Percentiles rank a stretch among this genome's conserved stretches.
These are phyloP conservation scores for Syritta pipiens DNA, from an alignment of 2,888 invertebrate species.

Conservation along the genomic window DNA sequence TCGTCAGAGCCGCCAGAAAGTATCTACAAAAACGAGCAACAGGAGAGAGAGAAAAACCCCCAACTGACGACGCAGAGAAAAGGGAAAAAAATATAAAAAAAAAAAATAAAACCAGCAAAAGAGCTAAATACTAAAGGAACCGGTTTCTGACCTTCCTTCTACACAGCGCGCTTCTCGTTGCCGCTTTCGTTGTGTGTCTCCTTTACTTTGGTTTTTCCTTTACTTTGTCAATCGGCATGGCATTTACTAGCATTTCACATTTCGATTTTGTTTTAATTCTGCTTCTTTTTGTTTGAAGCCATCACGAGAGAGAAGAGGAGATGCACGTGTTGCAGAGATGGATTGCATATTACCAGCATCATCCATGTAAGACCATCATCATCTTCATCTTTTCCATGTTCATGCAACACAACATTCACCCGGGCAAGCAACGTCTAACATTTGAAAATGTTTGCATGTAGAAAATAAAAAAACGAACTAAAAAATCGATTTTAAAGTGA, in stretches of 20 bases:
- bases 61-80: slow-evolving; percentile 17
- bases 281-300: background rate
- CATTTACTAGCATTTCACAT: slow-evolving; percentile 20
- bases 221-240: slow-evolving; percentile 28
- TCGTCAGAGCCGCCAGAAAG: slow-evolving; percentile 25
- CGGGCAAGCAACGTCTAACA: no score
- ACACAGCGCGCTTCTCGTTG: slow-evolving; percentile 26
- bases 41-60: slow-evolving; percentile 16
- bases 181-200: slow-evolving; percentile 20
- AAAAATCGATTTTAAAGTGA: background rate
- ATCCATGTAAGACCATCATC: slow-evolving; percentile 2
- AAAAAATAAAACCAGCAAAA: no score
- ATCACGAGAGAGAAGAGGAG: slow-evolving; percentile 1
- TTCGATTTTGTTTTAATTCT: slow-evolving; percentile 4
- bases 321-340: slow-evolving; percentile 49
- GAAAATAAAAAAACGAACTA: no score
- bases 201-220: slow-evolving; percentile 26
- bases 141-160: slow-evolving; percentile 61
- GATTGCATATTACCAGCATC: slow-evolving; percentile 6
- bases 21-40: slow-evolving; percentile 35
- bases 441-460: no score
- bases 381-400: background rate
- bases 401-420: background rate
- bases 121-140: slow-evolving; percentile 47
- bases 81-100: slow-evolving; percentile 4